Percentiles rank a stretch among this genome's conserved stretches.
These are phyloP conservation scores for Psittacula cyanocephala DNA, from an alignment of 2,113 vertebrate species.

Conservation along the genomic window DNA sequence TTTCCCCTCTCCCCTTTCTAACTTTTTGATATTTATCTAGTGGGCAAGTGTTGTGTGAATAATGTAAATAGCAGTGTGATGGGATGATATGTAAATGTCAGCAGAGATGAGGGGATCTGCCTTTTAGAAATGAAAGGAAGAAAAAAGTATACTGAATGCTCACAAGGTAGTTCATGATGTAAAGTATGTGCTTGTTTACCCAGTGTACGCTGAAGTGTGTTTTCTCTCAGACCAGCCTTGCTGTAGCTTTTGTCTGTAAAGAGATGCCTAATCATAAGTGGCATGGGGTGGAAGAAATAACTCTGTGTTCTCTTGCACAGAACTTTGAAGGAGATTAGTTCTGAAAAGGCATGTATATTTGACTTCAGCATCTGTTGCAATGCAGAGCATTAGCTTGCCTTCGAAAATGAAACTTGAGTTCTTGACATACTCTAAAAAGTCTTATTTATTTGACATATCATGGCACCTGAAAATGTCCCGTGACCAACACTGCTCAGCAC, in stretches of 20 bases:
- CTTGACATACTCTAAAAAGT: background rate
- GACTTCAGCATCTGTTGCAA: background rate
- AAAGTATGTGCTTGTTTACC: background rate
- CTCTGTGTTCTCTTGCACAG: background rate
- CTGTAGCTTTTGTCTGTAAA: background rate
- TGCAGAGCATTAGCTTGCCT: background rate
- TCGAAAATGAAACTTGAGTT: background rate
- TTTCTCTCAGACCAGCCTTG: background rate
- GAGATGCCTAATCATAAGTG: background rate
- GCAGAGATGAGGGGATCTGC: background rate
- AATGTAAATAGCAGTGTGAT: background rate
- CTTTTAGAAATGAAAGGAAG: background rate
- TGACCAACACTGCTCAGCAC: background rate
- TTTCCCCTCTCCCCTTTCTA: background rate
- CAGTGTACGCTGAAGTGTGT: background rate
- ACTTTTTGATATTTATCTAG: background rate
- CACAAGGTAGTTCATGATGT: accelerated
- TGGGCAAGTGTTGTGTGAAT: background rate
- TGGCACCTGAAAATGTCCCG: background rate
- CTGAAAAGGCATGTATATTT: background rate
- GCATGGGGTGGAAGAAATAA: background rate
- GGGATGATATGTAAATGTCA: background rate
- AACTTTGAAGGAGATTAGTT: background rate
- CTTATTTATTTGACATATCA: background rate
- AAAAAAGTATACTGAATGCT: background rate